Conservation (phyloP, 2,797 vertebrate species). For the Craterocephalus amniculus region DNA sequence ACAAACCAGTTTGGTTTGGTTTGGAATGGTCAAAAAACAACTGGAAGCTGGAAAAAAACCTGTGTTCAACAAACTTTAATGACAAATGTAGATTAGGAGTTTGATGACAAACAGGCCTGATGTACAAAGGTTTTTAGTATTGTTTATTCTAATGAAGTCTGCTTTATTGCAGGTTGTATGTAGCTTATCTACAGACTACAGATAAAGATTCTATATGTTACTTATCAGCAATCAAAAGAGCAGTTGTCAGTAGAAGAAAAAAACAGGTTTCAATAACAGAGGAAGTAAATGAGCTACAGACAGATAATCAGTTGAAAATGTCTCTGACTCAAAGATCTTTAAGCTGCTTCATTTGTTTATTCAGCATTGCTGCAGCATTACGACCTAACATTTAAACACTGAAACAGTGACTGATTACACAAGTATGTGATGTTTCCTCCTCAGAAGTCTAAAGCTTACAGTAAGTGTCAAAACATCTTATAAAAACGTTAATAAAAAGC, state of each 20-base stretch:
- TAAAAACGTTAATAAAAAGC: no score
- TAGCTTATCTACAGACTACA: slow-evolving; percentile 10
- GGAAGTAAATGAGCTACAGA: not conserved
- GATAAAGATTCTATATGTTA: not conserved
- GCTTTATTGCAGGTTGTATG: no score
- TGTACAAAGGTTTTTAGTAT: not conserved
- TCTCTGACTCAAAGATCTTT: not conserved
- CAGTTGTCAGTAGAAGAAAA: slow-evolving; percentile 3
- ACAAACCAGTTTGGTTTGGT: no score
- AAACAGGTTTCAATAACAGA: slow-evolving; percentile 29
- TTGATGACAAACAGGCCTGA: no score
- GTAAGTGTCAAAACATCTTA: no score
- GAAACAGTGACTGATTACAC: not conserved
- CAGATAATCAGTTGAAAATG: not conserved
- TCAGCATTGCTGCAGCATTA: not conserved
- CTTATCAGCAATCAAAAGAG: slow-evolving; percentile 1
- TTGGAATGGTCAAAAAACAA: no score
- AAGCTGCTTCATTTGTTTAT: not conserved
- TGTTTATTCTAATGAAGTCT: not conserved
- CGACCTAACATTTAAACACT: not conserved
- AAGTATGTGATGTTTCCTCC: not conserved
- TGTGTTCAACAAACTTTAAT: no score
- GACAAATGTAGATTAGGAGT: no score
- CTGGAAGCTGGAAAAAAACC: no score
- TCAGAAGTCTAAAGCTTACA: not conserved